Evolutionary conservation across 2,888 invertebrate species (phyloP), one percentile per base, ranked within the genome.

Genomic region (Anodontia alba): DNA sequence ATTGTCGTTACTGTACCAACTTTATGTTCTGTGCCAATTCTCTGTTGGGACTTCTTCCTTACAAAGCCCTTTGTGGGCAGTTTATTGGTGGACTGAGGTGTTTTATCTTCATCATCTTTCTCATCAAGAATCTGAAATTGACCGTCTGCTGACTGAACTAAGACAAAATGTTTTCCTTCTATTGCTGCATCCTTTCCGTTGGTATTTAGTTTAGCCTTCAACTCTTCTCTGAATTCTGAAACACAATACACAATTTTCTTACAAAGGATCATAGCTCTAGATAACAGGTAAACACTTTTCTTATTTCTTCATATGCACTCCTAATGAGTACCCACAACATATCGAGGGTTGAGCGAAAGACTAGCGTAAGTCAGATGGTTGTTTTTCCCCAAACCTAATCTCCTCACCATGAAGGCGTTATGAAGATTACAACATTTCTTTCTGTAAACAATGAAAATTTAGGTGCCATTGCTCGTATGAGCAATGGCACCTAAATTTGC

Each of bases 51-150:
- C 43, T 78, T 82, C 66, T 74, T 76, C 23, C 76, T 72, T 36
- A 84, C 83, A 76, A 86, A 86, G 20, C 85, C 83, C 51, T 84
- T 85, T 1, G 84, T 83, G 10, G 86, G 87, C 36, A 86, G 62
- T 57, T 76, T 80, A 33, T 57, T 31, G 31, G 20, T 51, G 1
- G 33, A 20, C 17, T 20, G 31, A n/a, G 17, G 20, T 20, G 2
- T 17, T 33, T 57, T 51, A 29, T 26, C n/a, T 5, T 67, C 66
- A n/a, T 42, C 46, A 29, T 20, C 20, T 23, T 51, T 36, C 1
- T n/a, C 31, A 42, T 73, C 51, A n/a, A 78, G 42, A 29, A 78
- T 42, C 15, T 76, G 57, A 38, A 76, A 76, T 36, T 70, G 26
- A 17, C 76, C 76, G 70, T 70, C 62, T 10, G 20, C 62, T 12